phyloP scores from a whole-genome alignment of 2,888 invertebrate species.

The Caenorhabditis japonica region DNA sequence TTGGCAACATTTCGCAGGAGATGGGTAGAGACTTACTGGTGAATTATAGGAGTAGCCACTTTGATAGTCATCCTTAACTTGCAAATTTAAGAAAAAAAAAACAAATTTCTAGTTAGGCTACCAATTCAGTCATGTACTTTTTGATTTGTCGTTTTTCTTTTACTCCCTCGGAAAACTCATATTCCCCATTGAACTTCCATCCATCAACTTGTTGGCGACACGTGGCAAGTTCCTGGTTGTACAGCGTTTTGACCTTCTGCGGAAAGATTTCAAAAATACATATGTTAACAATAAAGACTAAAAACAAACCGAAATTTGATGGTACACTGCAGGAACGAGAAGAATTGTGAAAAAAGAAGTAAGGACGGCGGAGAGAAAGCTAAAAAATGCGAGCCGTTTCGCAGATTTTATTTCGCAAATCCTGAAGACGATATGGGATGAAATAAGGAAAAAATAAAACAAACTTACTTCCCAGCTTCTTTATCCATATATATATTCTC shows the following conservation, averaged over 20 bases:
- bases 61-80: slow-evolving; percentile 26
- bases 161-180: slow-evolving; percentile 8
- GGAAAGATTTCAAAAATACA: slow-evolving; percentile 2
- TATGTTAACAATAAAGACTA: not conserved
- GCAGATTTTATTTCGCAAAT: slow-evolving; percentile 3
- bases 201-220: slow-evolving; percentile 8
- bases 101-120: slow-evolving; percentile 6
- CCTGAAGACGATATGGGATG: not conserved
- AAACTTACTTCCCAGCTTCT: slow-evolving; percentile 4
- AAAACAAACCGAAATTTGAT: slow-evolving; percentile 13
- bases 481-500: not conserved
- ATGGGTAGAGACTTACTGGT: slow-evolving; percentile 8
- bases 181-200: slow-evolving; percentile 7
- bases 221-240: slow-evolving; percentile 6
- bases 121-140: slow-evolving; percentile 28
- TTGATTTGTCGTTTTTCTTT: slow-evolving; percentile 23
- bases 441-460: not conserved
- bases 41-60: slow-evolving; percentile 32
- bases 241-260: slow-evolving; percentile 21
- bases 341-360: slow-evolving; percentile 13
- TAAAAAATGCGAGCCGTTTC: slow-evolving; percentile 16
- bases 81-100: not conserved
- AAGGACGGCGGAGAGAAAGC: slow-evolving; percentile 11
- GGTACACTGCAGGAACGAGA: slow-evolving; percentile 25
- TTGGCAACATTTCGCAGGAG: slow-evolving; percentile 13